phyloP scores from a whole-genome alignment of 2,888 invertebrate genomes.

The Entomobrya multifasciata region DNA sequence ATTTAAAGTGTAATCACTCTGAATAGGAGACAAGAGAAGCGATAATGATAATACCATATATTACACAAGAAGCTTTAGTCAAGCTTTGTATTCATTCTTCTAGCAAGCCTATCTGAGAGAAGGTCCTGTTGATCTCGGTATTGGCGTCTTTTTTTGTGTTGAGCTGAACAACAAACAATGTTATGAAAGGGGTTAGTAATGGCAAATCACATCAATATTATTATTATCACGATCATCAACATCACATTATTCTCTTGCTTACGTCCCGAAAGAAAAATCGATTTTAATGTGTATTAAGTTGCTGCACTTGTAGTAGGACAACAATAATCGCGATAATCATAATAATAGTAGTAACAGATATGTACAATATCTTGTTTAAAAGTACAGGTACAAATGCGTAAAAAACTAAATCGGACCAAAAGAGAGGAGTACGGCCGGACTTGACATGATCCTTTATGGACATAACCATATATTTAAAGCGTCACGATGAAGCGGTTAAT shows the following conservation, averaged over 20 bases:
- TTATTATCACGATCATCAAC: conserved; percentile 19
- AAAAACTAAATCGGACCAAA: conserved; percentile 37
- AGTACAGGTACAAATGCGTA: conserved; percentile 21
- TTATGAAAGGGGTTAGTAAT: conserved; percentile 63
- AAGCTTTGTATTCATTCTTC: not conserved
- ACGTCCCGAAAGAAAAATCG: conserved; percentile 38
- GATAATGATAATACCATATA: conserved; percentile 39
- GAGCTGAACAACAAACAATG: conserved; percentile 35
- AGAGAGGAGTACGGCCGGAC: conserved; percentile 39
- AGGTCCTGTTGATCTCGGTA: not conserved
- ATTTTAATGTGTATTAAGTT: conserved; percentile 60
- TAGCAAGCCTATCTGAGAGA: not conserved
- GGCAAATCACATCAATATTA: conserved; percentile 47
- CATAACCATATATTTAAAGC: conserved; percentile 72
- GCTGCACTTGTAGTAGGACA: conserved; percentile 47
- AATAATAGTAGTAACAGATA: conserved; percentile 30
- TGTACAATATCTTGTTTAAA: conserved; percentile 2
- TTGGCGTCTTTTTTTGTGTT: too few species aligned
- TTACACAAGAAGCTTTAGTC: conserved; percentile 20
- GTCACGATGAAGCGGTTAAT: conserved; percentile 74
- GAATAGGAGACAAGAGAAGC: conserved; percentile 35
- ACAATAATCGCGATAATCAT: conserved; percentile 27
- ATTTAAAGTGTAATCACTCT: conserved; percentile 1
- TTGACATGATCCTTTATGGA: conserved; percentile 73
- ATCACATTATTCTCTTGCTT: not conserved